Evolutionary conservation across 2,888 invertebrate genomes (phyloP).

Genomic region (Gymnoscelis rufifasciata): DNA sequence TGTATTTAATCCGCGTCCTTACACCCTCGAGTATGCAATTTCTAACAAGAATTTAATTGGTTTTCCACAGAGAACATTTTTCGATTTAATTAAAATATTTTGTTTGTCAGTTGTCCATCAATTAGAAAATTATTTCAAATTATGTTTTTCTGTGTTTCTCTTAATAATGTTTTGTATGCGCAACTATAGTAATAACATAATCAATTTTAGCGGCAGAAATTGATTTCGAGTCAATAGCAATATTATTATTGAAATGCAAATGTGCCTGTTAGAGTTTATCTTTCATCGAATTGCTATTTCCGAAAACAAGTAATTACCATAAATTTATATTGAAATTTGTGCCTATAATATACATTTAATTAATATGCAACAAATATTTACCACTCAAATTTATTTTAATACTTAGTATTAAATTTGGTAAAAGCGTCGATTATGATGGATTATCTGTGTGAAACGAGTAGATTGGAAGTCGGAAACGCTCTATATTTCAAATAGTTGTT

Average conservation of each 20-base stretch:
- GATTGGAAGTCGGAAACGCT: background rate
- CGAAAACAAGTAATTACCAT: constrained; percentile 6
- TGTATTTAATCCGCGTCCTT: constrained; percentile 66
- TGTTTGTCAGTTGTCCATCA: background rate
- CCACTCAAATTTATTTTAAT: no score
- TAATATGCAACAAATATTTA: constrained; percentile 7
- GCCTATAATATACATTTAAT: constrained; percentile 1
- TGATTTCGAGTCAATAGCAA: background rate
- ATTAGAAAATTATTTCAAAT: no score
- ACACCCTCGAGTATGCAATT: constrained; percentile 41
- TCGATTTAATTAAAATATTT: constrained; percentile 25
- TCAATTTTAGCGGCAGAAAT: background rate
- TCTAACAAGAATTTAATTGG: constrained; percentile 59
- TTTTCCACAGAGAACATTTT: constrained; percentile 23
- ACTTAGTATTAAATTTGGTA: no score
- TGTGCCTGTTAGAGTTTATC: constrained; percentile 11
- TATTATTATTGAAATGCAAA: constrained; percentile 14
- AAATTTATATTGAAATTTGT: constrained; percentile 16
- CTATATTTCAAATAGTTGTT: no score
- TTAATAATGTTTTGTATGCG: no score
- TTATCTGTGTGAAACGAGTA: no score
- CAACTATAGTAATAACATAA: background rate
- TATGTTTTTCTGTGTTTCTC: no score
- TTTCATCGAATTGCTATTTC: constrained; percentile 8
- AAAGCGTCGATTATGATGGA: no score